Conservation (phyloP, 2,888 invertebrate species). For the Trissolcus japonicus region DNA sequence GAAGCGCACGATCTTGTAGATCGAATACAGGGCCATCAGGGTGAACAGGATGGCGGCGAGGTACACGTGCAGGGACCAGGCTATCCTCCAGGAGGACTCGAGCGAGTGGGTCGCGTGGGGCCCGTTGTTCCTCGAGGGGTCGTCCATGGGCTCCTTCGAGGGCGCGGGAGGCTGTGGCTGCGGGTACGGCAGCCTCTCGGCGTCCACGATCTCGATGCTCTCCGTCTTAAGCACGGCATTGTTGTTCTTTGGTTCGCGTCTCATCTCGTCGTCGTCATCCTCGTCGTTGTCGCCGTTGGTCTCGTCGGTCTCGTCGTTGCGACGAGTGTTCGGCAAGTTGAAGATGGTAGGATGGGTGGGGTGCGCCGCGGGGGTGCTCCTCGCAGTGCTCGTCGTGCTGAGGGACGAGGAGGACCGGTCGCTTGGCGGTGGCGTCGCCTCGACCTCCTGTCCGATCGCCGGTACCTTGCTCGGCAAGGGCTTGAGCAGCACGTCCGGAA, state of each 20-base stretch:
- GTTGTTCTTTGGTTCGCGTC: slow-evolving; percentile 61
- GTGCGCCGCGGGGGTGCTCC: slow-evolving; percentile 57
- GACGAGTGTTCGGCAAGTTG: slow-evolving; percentile 70
- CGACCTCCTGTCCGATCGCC: slow-evolving; percentile 20
- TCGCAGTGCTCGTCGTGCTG: slow-evolving; percentile 31
- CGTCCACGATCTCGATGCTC: slow-evolving; percentile 70
- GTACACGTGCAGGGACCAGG: slow-evolving; percentile 95
- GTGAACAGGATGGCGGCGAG: slow-evolving; percentile 90
- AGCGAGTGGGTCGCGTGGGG: slow-evolving; percentile 74
- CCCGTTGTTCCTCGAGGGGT: slow-evolving; percentile 60
- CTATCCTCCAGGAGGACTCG: slow-evolving; percentile 86
- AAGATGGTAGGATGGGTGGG: slow-evolving; percentile 72
- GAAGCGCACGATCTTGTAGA: slow-evolving; percentile 90
- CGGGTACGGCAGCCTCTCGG: slow-evolving; percentile 70
- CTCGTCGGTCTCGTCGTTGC: slow-evolving; percentile 63
- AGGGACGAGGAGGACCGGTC: slow-evolving; percentile 43
- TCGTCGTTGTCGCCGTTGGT: slow-evolving; percentile 34
- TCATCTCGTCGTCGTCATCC: slow-evolving; percentile 29
- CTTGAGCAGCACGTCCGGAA: slow-evolving; percentile 85
- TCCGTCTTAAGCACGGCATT: slow-evolving; percentile 65
- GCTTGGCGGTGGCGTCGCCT: slow-evolving; percentile 64
- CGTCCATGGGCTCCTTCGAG: slow-evolving; percentile 67
- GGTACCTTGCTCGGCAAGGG: slow-evolving; percentile 69
- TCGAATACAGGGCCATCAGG: slow-evolving; percentile 88
- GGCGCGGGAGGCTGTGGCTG: slow-evolving; percentile 72